These are phyloP conservation scores for Prionchulus punctatus DNA, from an alignment of 2,888 invertebrate genomes.

Conservation along the genomic window DNA sequence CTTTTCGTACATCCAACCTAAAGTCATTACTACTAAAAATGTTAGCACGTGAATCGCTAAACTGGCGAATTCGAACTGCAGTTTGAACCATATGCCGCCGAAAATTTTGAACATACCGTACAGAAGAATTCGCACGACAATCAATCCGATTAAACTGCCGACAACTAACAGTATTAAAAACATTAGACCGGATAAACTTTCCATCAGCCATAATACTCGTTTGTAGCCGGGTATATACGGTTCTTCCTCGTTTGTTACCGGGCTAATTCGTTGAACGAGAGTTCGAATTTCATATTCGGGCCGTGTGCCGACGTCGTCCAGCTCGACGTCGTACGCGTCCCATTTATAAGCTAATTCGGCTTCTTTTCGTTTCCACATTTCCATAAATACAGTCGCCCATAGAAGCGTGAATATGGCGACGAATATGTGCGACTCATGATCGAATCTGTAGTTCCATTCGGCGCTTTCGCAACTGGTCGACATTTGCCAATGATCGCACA, in stretches of 20 bases:
- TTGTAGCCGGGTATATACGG: constrained; percentile 54
- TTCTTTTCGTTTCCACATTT: constrained; percentile 81
- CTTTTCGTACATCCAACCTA: constrained; percentile 4
- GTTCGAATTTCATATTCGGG: not conserved
- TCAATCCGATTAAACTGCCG: constrained; percentile 2
- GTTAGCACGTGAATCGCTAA: not conserved
- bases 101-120: not conserved
- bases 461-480: not conserved
- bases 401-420: constrained; percentile 87
- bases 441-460: constrained; percentile 42
- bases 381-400: constrained; percentile 79
- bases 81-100: not conserved
- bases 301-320: constrained; percentile 23
- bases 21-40: not conserved
- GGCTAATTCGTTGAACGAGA: constrained; percentile 58
- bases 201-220: not conserved
- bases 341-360: constrained; percentile 82
- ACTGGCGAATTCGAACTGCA: constrained; percentile 2
- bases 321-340: constrained; percentile 71
- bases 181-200: not conserved
- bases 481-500: not conserved
- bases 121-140: constrained; percentile 7
- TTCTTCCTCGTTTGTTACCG: constrained; percentile 70
- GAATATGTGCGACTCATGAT: constrained; percentile 78
- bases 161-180: constrained; percentile 6